phyloP scores from a whole-genome alignment of 1,140 invertebrate species.

The Catajapyx aquilonaris region DNA sequence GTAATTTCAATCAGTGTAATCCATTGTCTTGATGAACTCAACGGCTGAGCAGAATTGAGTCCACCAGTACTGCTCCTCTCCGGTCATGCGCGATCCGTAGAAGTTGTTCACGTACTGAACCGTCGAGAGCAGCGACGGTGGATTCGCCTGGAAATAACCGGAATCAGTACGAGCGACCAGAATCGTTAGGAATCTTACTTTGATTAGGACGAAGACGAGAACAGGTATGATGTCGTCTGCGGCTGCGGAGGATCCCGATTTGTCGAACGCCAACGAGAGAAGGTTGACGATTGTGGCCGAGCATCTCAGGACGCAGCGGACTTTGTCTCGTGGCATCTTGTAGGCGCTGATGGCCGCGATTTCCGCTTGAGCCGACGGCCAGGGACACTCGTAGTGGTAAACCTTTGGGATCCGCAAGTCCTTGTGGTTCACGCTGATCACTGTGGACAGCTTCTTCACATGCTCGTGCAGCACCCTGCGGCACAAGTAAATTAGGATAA shows the following conservation, averaged over 20 bases:
- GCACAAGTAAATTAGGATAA: background rate
- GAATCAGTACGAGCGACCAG: no score
- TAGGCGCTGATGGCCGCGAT: constrained; percentile 81
- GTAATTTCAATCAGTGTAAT: no score
- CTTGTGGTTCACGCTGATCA: constrained; percentile 63
- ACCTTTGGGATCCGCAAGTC: constrained; percentile 59
- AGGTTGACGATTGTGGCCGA: constrained; percentile 86
- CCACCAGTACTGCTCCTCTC: constrained; percentile 96
- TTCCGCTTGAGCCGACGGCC: constrained; percentile 89
- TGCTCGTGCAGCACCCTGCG: constrained; percentile 65
- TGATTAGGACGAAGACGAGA: constrained; percentile 88
- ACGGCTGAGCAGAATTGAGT: constrained; percentile 91
- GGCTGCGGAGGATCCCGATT: constrained; percentile 66
- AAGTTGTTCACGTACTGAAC: constrained; percentile 91
- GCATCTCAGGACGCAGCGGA: constrained; percentile 68
- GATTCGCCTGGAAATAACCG: constrained; percentile 54
- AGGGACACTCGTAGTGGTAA: constrained; percentile 79
- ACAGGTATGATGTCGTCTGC: constrained; percentile 95
- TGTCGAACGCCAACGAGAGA: constrained; percentile 52
- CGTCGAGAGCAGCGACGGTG: constrained; percentile 80
- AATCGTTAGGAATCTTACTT: constrained; percentile 30
- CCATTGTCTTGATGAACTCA: constrained; percentile 97
- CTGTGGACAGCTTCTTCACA: constrained; percentile 56
- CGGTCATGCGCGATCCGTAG: constrained; percentile 57
- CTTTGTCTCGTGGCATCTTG: constrained; percentile 84